These are phyloP conservation scores for Ecdyonurus torrentis DNA, from an alignment of 2,888 invertebrate genomes.

Conservation along the genomic window DNA sequence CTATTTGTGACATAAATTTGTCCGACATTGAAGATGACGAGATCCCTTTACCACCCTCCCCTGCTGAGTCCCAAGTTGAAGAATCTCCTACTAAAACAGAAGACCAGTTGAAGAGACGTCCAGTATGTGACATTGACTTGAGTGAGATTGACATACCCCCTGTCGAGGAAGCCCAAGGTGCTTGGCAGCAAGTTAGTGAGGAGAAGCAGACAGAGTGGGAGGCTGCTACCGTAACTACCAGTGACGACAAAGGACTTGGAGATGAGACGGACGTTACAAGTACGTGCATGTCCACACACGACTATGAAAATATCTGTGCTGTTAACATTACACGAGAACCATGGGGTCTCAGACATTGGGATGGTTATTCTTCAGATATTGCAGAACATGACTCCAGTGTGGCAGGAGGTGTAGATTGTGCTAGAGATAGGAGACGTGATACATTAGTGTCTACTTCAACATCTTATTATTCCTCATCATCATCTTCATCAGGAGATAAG, in stretches of 20 bases:
- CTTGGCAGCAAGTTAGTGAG: too few species aligned
- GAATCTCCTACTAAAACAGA: too few species aligned
- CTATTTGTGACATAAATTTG: background rate
- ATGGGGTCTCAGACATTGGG: constrained; percentile 46
- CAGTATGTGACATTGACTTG: background rate
- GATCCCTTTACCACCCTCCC: background rate
- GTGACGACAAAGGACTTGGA: background rate
- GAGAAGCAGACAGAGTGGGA: constrained; percentile 4
- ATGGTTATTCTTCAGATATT: constrained; percentile 40
- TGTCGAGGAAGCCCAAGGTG: too few species aligned
- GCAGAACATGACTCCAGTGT: constrained; percentile 44
- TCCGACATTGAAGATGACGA: background rate
- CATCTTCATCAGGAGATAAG: constrained; percentile 16
- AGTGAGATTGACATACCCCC: background rate
- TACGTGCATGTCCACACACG: constrained; percentile 34
- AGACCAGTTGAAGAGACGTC: background rate
- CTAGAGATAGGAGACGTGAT: constrained; percentile 32
- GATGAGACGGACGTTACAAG: constrained; percentile 1
- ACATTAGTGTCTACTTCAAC: constrained; percentile 29
- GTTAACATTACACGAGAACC: constrained; percentile 45
- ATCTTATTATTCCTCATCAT: constrained; percentile 24
- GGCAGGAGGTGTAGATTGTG: constrained; percentile 22
- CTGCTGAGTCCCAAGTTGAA: too few species aligned
- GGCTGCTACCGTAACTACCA: background rate
- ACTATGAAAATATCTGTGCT: constrained; percentile 47